Percentiles rank a stretch among this genome's conserved stretches.
phyloP scores from a whole-genome alignment of 2,113 vertebrate species.

The Promerops cafer region DNA sequence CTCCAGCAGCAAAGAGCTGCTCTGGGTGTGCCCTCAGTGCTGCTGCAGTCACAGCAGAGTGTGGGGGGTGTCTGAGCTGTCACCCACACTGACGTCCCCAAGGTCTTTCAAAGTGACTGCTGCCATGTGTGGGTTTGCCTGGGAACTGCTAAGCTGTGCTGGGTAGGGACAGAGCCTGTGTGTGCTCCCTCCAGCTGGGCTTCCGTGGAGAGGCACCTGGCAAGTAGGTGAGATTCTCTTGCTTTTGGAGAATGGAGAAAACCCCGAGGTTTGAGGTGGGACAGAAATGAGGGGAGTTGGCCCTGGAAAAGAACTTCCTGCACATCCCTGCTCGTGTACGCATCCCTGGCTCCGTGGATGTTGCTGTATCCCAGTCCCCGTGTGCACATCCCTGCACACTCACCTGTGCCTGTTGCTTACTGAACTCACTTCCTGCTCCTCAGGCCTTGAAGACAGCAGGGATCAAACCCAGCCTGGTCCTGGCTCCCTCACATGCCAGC shows the following conservation, averaged over 20 bases:
- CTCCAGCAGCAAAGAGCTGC: background rate
- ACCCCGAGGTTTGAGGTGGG: background rate
- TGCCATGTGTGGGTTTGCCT: background rate
- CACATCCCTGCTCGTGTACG: fast-evolving
- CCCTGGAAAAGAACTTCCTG: background rate
- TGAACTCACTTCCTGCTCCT: background rate
- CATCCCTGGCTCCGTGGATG: background rate
- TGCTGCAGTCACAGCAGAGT: background rate
- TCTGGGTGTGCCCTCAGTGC: background rate
- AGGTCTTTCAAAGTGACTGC: background rate
- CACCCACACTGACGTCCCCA: background rate
- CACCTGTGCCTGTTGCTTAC: background rate
- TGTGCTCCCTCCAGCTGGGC: background rate
- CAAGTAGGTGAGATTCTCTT: background rate
- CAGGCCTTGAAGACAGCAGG: background rate
- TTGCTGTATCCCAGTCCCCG: background rate
- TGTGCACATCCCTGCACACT: background rate
- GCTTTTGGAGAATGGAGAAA: background rate
- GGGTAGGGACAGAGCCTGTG: fast-evolving
- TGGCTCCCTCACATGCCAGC: background rate
- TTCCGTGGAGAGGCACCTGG: background rate
- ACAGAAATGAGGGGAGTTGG: background rate
- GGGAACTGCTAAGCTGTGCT: background rate
- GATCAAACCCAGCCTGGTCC: background rate
- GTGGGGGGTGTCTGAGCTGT: background rate